Evolutionary conservation across 1,140 invertebrate species (phyloP), one percentile per base, ranked within the genome.

Genomic region (Adoxophyes honmai): DNA sequence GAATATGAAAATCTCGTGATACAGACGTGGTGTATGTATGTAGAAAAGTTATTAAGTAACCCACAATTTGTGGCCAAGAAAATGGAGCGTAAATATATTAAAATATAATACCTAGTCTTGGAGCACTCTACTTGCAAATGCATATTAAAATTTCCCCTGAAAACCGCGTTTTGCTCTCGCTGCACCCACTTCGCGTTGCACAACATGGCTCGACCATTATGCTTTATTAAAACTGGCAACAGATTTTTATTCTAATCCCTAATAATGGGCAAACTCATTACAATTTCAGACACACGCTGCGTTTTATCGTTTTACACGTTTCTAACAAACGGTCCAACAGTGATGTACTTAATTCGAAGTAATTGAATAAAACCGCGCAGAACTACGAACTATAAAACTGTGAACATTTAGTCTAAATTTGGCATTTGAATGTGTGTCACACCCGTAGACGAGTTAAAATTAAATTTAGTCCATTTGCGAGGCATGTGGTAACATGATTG

Each of bases 111-210:
- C 16, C 16, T 11, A 42, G n/a, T 42, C 18, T 48, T 48, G n/a
- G 76, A 79, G 67, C 58, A 75, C 66, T 74, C 61, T 59, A 70
- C 52, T 61, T 60, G 42, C 38, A 7, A 18, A 33, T 33, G 44
- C 58, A 68, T 74, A 74, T 76, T 76, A 76, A 68, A 76, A 74
- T 70, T 66, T 72, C 37, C 44, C 56, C 57, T 53, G 14, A 62
- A 66, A 70, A 58, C 58, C 59, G 48, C 61, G 58, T 48, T 59
- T 36, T 62, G 62, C 58, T 57, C 42, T 52, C 62, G 67, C 69
- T 77, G 66, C 70, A 73, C 66, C 59, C 60, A 58, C 66, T 78
- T 75, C 70, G 70, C 70, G 71, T 71, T 56, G 58, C 56, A 64
- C 71, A 68, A 61, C 58, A 55, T 68, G 57, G 60, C 60, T 52